Evolutionary conservation across 2,888 invertebrate genomes (phyloP).

Genomic region (Sclerodermus sp.): DNA sequence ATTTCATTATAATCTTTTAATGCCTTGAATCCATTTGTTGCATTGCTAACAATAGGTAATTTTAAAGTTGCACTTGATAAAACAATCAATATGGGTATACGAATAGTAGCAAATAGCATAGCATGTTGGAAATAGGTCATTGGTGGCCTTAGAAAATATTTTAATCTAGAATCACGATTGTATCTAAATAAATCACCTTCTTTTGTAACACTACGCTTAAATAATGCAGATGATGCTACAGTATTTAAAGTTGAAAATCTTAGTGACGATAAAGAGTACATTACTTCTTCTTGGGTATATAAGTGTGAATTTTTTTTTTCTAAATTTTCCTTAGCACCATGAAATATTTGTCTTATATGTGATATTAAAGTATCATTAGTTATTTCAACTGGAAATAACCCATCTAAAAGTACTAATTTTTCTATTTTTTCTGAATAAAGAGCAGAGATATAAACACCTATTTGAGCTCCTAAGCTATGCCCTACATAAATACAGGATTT

Average conservation of each 20-base stretch:
- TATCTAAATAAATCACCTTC: constrained; percentile 60
- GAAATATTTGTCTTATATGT: constrained; percentile 50
- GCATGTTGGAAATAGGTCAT: constrained; percentile 10
- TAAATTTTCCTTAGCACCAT: constrained; percentile 47
- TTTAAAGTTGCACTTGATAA: constrained; percentile 11
- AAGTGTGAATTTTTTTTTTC: constrained; percentile 34
- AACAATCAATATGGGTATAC: constrained; percentile 24
- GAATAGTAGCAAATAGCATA: constrained; percentile 14
- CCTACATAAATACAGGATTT: constrained; percentile 49
- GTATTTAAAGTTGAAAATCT: constrained; percentile 53
- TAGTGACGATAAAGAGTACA: constrained; percentile 58
- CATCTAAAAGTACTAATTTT: constrained; percentile 58
- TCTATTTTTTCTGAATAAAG: constrained; percentile 57
- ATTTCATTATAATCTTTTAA: constrained; percentile 3
- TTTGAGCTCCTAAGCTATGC: constrained; percentile 61
- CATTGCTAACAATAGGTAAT: background rate
- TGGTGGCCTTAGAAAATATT: constrained; percentile 46
- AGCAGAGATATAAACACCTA: constrained; percentile 51
- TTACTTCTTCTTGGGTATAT: constrained; percentile 59
- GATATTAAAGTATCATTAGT: constrained; percentile 31
- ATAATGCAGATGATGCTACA: constrained; percentile 59
- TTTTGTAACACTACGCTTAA: constrained; percentile 58
- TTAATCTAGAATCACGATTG: constrained; percentile 63
- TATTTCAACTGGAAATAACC: constrained; percentile 42
- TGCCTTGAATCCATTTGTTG: constrained; percentile 2